Evolutionary conservation across 2,113 vertebrate species (phyloP).

Genomic region (Odontesthes bonariensis): DNA sequence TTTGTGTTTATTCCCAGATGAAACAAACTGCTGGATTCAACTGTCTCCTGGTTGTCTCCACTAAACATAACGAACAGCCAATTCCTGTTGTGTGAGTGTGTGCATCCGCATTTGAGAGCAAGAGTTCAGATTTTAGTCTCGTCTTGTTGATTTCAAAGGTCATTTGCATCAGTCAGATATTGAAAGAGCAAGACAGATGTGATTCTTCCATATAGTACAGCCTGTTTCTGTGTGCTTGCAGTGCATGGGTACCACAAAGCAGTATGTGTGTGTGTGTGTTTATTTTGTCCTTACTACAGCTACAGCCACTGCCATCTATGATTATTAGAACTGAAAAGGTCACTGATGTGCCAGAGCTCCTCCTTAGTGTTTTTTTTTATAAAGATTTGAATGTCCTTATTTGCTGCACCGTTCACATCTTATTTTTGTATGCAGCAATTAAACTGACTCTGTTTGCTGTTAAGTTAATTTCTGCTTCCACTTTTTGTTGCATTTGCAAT

Average conservation of each 20-base stretch:
- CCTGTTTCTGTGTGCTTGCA: slow-evolving; percentile 2
- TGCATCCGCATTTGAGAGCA: not conserved
- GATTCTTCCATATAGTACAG: slow-evolving; percentile 54
- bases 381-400: not conserved
- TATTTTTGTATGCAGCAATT: not conserved
- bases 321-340: slow-evolving; percentile 70
- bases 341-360: slow-evolving; percentile 40
- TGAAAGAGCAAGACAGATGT: slow-evolving; percentile 42
- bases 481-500: slow-evolving; percentile 43
- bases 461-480: slow-evolving; percentile 3
- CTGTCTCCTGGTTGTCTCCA: slow-evolving; percentile 28
- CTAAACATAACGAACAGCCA: slow-evolving; percentile 17
- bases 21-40: slow-evolving; percentile 11
- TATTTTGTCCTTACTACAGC: slow-evolving; percentile 35
- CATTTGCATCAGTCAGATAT: slow-evolving; percentile 47
- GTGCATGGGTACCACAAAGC: not conserved
- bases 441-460: not conserved
- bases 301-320: slow-evolving; percentile 52
- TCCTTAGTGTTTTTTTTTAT: slow-evolving; percentile 2
- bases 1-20: slow-evolving; percentile 30
- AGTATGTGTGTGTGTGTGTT: slow-evolving; percentile 14
- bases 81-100: slow-evolving; percentile 8
- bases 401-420: not conserved
- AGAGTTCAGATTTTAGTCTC: slow-evolving; percentile 28
- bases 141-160: slow-evolving; percentile 60